Evolutionary conservation across 2,888 invertebrate genomes (phyloP).

Genomic region (Idaea biselata): DNA sequence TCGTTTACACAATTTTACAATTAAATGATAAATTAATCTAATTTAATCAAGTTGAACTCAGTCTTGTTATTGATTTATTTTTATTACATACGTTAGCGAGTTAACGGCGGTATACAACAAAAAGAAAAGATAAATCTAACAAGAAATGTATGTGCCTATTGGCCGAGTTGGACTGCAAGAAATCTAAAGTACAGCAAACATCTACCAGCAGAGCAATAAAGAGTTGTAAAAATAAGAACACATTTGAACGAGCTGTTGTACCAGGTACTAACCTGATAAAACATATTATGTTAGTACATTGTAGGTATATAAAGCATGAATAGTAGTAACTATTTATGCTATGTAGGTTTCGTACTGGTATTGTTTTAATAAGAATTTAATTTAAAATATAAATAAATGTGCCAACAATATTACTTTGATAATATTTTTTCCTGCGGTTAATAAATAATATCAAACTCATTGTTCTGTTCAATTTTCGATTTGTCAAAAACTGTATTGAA

Average conservation of each 20-base stretch:
- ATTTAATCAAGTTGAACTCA: not conserved
- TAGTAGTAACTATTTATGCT: too few relatives aligned
- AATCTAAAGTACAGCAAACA: constrained; percentile 39
- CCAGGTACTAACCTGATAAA: constrained; percentile 7
- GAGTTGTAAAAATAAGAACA: constrained; percentile 33
- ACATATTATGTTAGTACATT: not conserved
- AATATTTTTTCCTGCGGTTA: too few relatives aligned
- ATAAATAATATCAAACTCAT: too few relatives aligned
- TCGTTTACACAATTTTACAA: not conserved
- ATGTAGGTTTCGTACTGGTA: too few relatives aligned
- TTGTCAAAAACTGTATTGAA: too few relatives aligned
- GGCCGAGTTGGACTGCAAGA: constrained; percentile 34
- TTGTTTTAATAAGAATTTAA: too few relatives aligned
- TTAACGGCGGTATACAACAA: not conserved
- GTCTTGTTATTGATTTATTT: not conserved
- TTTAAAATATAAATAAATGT: too few relatives aligned
- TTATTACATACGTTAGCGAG: not conserved
- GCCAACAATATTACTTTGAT: too few relatives aligned
- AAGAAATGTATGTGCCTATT: constrained; percentile 32
- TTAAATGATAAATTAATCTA: not conserved
- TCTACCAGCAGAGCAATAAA: constrained; percentile 40
- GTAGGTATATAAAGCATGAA: too few relatives aligned
- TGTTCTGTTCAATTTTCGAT: too few relatives aligned
- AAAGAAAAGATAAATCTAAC: not conserved
- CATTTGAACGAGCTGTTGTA: constrained; percentile 28